Evolutionary conservation across 2,113 vertebrate species (phyloP).

Genomic region (Colius striatus): DNA sequence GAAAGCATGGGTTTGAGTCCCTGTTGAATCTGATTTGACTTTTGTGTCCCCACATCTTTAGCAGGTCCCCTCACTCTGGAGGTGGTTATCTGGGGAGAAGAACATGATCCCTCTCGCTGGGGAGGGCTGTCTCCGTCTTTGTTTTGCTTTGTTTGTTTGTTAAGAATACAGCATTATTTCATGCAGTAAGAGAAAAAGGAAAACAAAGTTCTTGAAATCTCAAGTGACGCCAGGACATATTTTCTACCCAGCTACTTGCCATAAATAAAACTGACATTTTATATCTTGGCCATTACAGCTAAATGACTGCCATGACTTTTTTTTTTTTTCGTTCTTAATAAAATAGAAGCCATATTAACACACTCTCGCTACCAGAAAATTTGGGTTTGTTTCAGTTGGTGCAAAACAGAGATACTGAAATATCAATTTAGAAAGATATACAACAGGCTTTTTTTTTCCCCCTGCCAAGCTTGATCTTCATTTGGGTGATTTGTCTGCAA

Average conservation of each 20-base stretch:
- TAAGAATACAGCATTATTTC: slow-evolving; percentile 61
- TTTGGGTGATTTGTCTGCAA: slow-evolving; percentile 16
- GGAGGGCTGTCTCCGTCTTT: neutral
- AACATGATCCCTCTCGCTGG: neutral
- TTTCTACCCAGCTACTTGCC: slow-evolving; percentile 70
- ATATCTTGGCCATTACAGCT: slow-evolving; percentile 61
- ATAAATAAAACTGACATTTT: slow-evolving; percentile 73
- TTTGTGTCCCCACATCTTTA: neutral
- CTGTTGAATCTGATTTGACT: neutral
- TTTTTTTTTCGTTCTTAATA: slow-evolving; percentile 11
- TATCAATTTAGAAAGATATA: slow-evolving; percentile 28
- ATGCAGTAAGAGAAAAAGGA: slow-evolving; percentile 47
- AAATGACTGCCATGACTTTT: slow-evolving; percentile 32
- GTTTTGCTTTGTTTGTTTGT: slow-evolving; percentile 62
- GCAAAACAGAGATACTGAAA: slow-evolving; percentile 19
- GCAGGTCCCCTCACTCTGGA: neutral
- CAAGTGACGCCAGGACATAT: slow-evolving; percentile 62
- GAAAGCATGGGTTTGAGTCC: neutral
- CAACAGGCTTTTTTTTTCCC: neutral
- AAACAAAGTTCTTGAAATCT: slow-evolving; percentile 69
- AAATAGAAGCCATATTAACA: slow-evolving; percentile 40
- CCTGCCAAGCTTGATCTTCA: neutral
- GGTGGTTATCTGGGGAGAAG: neutral
- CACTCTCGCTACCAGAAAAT: slow-evolving; percentile 17
- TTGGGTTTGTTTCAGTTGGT: slow-evolving; percentile 21